phyloP scores from a whole-genome alignment of 2,888 invertebrate species.

The Epinotia ramella region DNA sequence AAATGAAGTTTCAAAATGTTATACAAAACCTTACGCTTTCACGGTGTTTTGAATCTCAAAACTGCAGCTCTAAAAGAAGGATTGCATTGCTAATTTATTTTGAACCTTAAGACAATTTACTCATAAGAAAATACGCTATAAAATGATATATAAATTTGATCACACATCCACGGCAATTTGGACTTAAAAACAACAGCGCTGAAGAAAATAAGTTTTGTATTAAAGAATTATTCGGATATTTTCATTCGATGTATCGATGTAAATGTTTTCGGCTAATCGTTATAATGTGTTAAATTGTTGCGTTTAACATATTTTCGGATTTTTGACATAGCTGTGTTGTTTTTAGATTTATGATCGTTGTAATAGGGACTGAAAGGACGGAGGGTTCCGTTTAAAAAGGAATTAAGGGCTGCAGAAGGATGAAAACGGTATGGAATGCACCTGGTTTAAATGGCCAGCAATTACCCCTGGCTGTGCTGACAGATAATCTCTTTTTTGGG shows the following conservation, averaged over 20 bases:
- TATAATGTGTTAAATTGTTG: conserved; percentile 33
- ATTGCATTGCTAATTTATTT: conserved; percentile 34
- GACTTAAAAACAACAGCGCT: not conserved
- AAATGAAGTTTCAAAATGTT: not conserved
- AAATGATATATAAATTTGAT: not conserved
- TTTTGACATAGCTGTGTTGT: conserved; percentile 5
- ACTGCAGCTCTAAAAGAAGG: not conserved
- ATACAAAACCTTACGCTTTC: not conserved
- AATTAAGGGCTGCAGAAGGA: not conserved
- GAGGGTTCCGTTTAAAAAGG: not conserved
- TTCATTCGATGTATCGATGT: conserved; percentile 47
- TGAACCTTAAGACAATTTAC: conserved; percentile 22
- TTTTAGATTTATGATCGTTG: conserved; percentile 15
- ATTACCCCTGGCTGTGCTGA: too few species aligned
- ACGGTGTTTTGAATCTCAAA: not conserved
- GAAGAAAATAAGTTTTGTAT: too few species aligned
- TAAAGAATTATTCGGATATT: too few species aligned
- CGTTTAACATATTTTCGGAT: conserved; percentile 23
- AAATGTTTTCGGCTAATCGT: conserved; percentile 39
- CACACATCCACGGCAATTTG: not conserved
- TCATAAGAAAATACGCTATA: not conserved
- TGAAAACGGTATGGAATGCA: not conserved
- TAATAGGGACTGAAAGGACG: not conserved
- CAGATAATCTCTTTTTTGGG: too few species aligned
- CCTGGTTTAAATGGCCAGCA: too few species aligned